phyloP scores from a whole-genome alignment of 2,888 invertebrate species.

The Dolomedes plantarius region DNA sequence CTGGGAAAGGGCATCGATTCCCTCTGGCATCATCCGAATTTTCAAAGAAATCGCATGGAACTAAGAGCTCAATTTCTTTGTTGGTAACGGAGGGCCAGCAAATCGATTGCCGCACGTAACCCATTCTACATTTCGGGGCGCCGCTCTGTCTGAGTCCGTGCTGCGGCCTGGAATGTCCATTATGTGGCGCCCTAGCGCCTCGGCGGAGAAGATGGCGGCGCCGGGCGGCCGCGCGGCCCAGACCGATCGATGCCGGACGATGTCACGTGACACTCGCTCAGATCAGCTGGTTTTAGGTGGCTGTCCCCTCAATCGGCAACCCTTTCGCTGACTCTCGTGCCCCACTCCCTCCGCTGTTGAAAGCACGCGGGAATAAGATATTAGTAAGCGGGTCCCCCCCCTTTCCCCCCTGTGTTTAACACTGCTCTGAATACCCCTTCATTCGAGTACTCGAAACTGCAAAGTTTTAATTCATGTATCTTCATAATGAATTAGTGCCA shows the following conservation, averaged over 20 bases:
- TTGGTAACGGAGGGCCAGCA: background rate
- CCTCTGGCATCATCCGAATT: too few species aligned
- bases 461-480: too few species aligned
- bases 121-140: conserved; percentile 15
- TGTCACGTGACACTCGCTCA: conserved; percentile 26
- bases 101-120: background rate
- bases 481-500: too few species aligned
- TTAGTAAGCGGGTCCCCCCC: too few species aligned
- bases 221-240: conserved; percentile 57
- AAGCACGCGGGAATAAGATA: background rate
- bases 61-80: too few species aligned
- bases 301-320: background rate
- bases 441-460: too few species aligned
- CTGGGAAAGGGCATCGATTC: too few species aligned
- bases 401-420: too few species aligned
- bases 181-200: conserved; percentile 33
- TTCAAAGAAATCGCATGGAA: too few species aligned
- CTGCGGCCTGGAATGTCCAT: conserved; percentile 13
- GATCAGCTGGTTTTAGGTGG: conserved; percentile 49
- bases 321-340: background rate
- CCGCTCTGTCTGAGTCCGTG: conserved; percentile 14
- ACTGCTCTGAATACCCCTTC: too few species aligned
- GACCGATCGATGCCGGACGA: conserved; percentile 63
- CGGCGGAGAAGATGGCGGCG: conserved; percentile 56
- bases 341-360: background rate